Conservation (phyloP, 1,140 invertebrate genomes). For the Lepidurus apus region DNA sequence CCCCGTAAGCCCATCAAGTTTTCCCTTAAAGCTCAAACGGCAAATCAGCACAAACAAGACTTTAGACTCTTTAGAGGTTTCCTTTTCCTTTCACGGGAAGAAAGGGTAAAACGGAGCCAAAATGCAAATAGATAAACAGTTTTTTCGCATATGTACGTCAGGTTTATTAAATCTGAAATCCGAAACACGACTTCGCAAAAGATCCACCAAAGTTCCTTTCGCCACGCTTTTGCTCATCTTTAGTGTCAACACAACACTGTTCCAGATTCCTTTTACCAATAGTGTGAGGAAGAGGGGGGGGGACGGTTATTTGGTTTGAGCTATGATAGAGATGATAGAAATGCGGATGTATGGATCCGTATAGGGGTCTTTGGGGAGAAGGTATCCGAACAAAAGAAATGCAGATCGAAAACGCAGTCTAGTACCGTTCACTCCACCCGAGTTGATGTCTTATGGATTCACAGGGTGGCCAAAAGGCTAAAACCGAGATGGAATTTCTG, state of each 20-base stretch:
- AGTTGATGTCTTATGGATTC: background rate
- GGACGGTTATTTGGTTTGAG: background rate
- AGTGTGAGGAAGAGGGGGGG: background rate
- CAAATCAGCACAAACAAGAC: background rate
- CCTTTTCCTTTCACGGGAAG: too few relatives aligned
- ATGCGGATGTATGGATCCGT: background rate
- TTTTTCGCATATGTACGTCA: too few relatives aligned
- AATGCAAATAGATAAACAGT: too few relatives aligned
- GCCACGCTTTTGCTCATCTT: background rate
- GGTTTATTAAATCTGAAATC: too few relatives aligned
- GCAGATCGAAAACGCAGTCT: background rate
- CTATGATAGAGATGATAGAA: background rate
- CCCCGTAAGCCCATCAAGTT: constrained; percentile 2
- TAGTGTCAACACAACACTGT: background rate
- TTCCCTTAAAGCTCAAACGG: background rate
- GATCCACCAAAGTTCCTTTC: background rate
- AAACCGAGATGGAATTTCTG: background rate
- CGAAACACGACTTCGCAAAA: too few relatives aligned
- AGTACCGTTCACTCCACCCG: background rate
- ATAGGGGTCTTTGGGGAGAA: background rate
- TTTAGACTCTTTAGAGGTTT: too few relatives aligned
- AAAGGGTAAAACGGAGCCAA: too few relatives aligned
- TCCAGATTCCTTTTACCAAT: constrained; percentile 8
- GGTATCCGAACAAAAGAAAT: background rate
- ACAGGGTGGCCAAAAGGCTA: background rate